Conservation (phyloP, 1,140 invertebrate genomes). For the Spodoptera litura region DNA sequence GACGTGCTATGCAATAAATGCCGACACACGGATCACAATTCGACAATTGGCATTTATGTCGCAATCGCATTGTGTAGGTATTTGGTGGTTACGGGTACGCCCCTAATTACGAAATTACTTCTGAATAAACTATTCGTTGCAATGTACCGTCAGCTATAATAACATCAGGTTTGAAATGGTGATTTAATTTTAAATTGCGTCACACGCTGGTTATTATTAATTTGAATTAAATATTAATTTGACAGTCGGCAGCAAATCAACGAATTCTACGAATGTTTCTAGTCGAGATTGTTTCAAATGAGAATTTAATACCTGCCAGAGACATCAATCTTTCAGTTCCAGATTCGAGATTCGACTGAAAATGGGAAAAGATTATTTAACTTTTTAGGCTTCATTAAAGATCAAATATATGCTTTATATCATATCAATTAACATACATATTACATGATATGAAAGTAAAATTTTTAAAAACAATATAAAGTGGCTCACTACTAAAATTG, state of each 20-base stretch:
- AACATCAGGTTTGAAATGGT: conserved; percentile 19
- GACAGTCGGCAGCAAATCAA: conserved; percentile 6
- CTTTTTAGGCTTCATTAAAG: too few species aligned
- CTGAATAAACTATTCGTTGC: conserved; percentile 34
- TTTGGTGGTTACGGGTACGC: conserved; percentile 29
- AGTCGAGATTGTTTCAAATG: conserved; percentile 9
- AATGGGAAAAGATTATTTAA: not conserved
- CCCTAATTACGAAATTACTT: conserved; percentile 44
- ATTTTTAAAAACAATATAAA: too few species aligned
- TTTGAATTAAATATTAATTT: conserved; percentile 39
- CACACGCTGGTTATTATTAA: conserved; percentile 31
- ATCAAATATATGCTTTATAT: too few species aligned
- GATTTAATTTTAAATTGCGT: conserved; percentile 36
- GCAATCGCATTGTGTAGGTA: conserved; percentile 74
- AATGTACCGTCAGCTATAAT: not conserved
- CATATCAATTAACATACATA: too few species aligned
- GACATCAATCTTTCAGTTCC: conserved; percentile 5
- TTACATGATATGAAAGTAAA: too few species aligned
- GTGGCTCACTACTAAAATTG: too few species aligned
- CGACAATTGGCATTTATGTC: conserved; percentile 83
- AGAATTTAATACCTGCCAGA: conserved; percentile 38
- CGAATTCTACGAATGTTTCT: conserved; percentile 36
- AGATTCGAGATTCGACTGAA: not conserved
- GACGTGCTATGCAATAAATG: conserved; percentile 85
- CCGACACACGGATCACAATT: conserved; percentile 84